Evolutionary conservation across 1,140 invertebrate genomes (phyloP).

Genomic region (Aphidius gifuensis): DNA sequence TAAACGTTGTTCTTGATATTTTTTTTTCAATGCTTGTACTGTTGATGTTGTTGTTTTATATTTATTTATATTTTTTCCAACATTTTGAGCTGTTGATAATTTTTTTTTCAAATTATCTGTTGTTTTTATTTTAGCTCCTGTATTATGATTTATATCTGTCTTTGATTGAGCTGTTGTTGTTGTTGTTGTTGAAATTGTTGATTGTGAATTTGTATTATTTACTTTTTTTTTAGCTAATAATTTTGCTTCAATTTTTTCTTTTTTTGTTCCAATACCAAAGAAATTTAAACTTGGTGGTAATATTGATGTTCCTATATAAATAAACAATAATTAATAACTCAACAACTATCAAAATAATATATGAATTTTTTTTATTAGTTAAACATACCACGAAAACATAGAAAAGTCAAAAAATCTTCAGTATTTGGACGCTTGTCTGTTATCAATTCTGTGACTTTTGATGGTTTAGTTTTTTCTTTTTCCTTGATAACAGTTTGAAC

Average conservation of each 20-base stretch:
- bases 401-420: conserved; percentile 86
- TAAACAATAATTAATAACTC: conserved; percentile 15
- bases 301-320: conserved; percentile 64
- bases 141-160: conserved; percentile 27
- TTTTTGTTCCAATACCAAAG: conserved; percentile 60
- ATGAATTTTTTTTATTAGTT: conserved; percentile 4
- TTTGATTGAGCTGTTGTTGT: conserved; percentile 6
- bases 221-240: conserved; percentile 28
- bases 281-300: conserved; percentile 73
- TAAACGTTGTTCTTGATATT: conserved; percentile 65
- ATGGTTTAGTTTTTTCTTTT: conserved; percentile 55
- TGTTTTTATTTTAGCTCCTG: conserved; percentile 2
- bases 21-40: conserved; percentile 62
- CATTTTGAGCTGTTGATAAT: conserved; percentile 28
- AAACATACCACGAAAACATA: conserved; percentile 75
- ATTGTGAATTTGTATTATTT: conserved; percentile 13
- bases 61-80: conserved; percentile 36
- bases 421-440: conserved; percentile 77
- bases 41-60: conserved; percentile 51
- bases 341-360: too few relatives aligned
- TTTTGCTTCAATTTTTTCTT: conserved; percentile 43
- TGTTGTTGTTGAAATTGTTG: conserved; percentile 7
- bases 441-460: conserved; percentile 58
- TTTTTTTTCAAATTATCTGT: conserved; percentile 7
- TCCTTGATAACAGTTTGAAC: conserved; percentile 60